phyloP scores from a whole-genome alignment of 2,113 vertebrate species.

The Cisticola juncidis region DNA sequence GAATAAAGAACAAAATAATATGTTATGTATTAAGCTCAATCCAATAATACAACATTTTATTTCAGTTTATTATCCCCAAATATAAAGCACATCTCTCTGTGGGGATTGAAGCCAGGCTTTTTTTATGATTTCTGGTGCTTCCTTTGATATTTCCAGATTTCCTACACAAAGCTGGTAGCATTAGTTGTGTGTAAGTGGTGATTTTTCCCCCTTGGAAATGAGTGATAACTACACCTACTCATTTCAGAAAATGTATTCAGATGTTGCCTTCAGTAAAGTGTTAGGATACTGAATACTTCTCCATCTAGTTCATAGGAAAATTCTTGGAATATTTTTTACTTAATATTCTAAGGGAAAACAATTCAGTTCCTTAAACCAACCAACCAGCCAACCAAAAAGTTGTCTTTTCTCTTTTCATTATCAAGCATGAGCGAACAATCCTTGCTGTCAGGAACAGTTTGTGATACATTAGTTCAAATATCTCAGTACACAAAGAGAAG shows the following conservation, averaged over 20 bases:
- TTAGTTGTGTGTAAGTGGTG: not conserved
- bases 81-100: not conserved
- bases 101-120: not conserved
- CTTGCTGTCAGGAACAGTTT: not conserved
- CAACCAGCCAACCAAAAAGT: not conserved
- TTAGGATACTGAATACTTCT: not conserved
- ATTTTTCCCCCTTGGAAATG: not conserved
- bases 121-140: not conserved
- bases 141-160: not conserved
- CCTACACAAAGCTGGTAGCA: not conserved
- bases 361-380: not conserved
- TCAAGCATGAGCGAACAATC: not conserved
- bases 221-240: not conserved
- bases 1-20: not conserved
- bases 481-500: not conserved
- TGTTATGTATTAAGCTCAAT: not conserved
- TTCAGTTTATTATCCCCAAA: not conserved
- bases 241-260: not conserved
- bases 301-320: not conserved
- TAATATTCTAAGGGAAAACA: not conserved
- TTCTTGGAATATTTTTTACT: not conserved
- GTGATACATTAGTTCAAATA: not conserved
- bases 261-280: not conserved
- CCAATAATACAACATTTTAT: not conserved
- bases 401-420: not conserved